Evolutionary conservation across 2,888 invertebrate genomes (phyloP).

Genomic region (Unio delphinus): DNA sequence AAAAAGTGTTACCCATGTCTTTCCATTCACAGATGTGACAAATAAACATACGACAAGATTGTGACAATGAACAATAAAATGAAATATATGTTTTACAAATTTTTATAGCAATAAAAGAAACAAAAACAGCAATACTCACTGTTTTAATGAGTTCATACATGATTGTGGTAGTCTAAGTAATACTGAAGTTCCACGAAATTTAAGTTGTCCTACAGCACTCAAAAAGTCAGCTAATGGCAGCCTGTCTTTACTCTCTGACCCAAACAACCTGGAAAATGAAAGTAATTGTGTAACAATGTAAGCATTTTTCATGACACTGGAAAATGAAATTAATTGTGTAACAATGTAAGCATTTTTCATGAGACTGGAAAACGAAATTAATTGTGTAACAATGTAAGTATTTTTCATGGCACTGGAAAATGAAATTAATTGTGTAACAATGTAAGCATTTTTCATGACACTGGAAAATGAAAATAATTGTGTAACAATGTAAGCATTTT

Average conservation of each 20-base stretch:
- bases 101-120: too few species aligned
- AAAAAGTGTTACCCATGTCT: too few species aligned
- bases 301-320: slow-evolving; percentile 20
- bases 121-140: slow-evolving; percentile 21
- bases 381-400: too few species aligned
- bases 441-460: too few species aligned
- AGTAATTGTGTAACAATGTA: background rate
- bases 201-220: slow-evolving; percentile 78
- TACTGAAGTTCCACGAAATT: slow-evolving; percentile 80
- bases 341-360: too few species aligned
- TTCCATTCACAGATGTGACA: too few species aligned
- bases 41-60: too few species aligned
- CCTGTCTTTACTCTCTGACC: slow-evolving; percentile 59
- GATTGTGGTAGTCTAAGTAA: slow-evolving; percentile 77
- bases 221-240: slow-evolving; percentile 75
- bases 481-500: too few species aligned
- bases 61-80: too few species aligned
- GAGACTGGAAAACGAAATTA: slow-evolving; percentile 40
- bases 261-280: slow-evolving; percentile 66
- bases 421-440: background rate
- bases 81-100: too few species aligned
- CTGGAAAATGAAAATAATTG: slow-evolving; percentile 40
- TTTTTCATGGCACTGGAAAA: slow-evolving; percentile 39
- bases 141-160: slow-evolving; percentile 51
- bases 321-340: slow-evolving; percentile 4